Base-by-base conservation (phyloP, 2,797 vertebrate species). In the Oophaga sylvatica region DNA sequence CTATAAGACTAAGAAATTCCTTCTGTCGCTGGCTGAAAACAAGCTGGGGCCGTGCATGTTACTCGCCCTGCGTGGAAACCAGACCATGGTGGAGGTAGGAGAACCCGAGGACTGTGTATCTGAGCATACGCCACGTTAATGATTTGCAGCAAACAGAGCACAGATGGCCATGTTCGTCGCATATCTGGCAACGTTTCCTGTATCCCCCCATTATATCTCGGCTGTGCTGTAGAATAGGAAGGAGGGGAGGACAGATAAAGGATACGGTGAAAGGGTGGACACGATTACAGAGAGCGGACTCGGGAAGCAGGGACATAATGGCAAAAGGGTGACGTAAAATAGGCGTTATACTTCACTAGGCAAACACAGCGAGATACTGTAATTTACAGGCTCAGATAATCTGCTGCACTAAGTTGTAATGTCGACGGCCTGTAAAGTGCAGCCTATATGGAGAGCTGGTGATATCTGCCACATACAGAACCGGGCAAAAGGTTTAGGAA, bases 1-100 rank as follows among this genome's bases (percentile, higher is more conserved):
- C 93, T 99, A 99, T 87, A 99, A 99, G 94, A 99, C 98, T 60
- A 99, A 99, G 95, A 99, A 99, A 91, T 99, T 99, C 93, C 96
- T 99, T 59, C 95, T 99, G 62, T 99, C 98, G 9, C 93, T 99
- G 95, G 98, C 98, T 22, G 98, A 99, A 91, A 99, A 99, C 93
- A 99, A 99, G 93, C 91, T 99, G 91, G 98, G 98, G 6, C 98
- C 98, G 75, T 99, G 98, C 92, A 99, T 99, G 98, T 95, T 99
- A 56, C 95, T 99, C 92, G 98, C 98, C 35, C 94, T 99, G 91
- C 94, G 98, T 81, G 98, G 98, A 19, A 99, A 99, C 95, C 97
- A 99, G 94, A 99, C 98, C 17, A 99, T 99, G 98, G 97, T 99
- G 89, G 98, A 99, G 97, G 98, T 98, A 91, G 89, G 87, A 73